A percentile compares a stretch with the other conserved stretches of the same genome.
phyloP scores from a whole-genome alignment of 2,888 invertebrate species.

The Coenonympha glycerion region DNA sequence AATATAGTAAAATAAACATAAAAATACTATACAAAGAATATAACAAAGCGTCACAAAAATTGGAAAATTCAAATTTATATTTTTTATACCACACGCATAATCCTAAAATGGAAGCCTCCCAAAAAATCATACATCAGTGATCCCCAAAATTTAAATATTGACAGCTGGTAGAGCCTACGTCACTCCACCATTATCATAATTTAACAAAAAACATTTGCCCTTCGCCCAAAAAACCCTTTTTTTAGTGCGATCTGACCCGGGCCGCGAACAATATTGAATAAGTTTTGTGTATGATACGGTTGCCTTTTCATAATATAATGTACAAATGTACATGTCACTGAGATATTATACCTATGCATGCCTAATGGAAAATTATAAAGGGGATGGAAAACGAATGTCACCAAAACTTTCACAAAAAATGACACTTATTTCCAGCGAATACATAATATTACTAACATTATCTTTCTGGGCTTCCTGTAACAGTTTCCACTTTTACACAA shows the following conservation, averaged over 20 bases:
- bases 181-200: slow-evolving; percentile 68
- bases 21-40: not conserved
- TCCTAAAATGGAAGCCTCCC: not conserved
- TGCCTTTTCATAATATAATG: slow-evolving; percentile 10
- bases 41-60: not conserved
- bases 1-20: not conserved
- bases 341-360: not conserved
- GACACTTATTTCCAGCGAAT: no score
- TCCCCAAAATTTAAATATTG: slow-evolving; percentile 65
- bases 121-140: slow-evolving; percentile 48
- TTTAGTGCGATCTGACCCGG: slow-evolving; percentile 52
- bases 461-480: no score
- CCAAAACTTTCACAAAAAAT: not conserved
- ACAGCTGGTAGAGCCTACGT: slow-evolving; percentile 55
- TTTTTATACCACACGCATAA: not conserved
- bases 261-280: slow-evolving; percentile 57
- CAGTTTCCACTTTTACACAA: no score
- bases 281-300: slow-evolving; percentile 37
- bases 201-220: slow-evolving; percentile 62
- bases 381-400: not conserved
- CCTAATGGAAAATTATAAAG: slow-evolving; percentile 3
- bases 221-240: slow-evolving; percentile 49
- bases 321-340: no score
- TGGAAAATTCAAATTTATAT: not conserved
- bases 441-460: no score